Base-by-base conservation (phyloP, 2,888 invertebrate species). In the Spatulosminthurus flaviceps region DNA sequence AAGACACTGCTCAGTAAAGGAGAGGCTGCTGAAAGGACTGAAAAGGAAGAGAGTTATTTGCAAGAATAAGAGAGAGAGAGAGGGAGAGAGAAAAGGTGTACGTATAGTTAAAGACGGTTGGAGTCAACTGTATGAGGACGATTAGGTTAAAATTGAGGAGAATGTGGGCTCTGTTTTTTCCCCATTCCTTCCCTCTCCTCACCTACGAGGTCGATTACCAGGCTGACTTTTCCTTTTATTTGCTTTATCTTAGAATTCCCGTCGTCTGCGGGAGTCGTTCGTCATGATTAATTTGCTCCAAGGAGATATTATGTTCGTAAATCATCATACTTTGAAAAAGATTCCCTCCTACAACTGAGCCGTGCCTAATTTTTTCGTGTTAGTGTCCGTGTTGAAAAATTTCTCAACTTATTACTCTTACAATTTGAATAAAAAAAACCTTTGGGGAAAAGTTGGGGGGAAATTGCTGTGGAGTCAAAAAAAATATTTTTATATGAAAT, bases 211-310 rank as follows among this genome's bases (percentile, higher is more conserved):
- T 51, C 16, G 51, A 16, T 19, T 19, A 19, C 2, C 51, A 16
- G 9, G 4, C 51, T 19, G 51, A 51, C 19, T 51, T 51, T n/a
- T 51, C 51, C 34, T 34, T 34, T 34, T 34, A 51, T 51, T 51
- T 51, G 5, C 51, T 51, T 51, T 51, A 51, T 51, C 51, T 51
- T 2, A 19, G 9, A n/a, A 51, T 51, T 51, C 51, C 51, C 51
- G 51, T 51, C 51, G 5, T 51, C 51, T n/a, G 51, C 51, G 51
- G 51, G 51, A 51, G 51, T 51, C 51, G 51, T 51, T 51, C 51
- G 51, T 51, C 51, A 51, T 51, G 51, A 51, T 51, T 51, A 51
- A 51, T 51, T 51, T 51, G 51, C 51, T 51, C 51, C n/a, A 51
- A 51, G 51, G 16, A 51, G 5, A 51, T 51, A 2, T 4, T 51